Evolutionary conservation across 2,888 invertebrate species (phyloP).

Genomic region (Zeuzera pyrina): DNA sequence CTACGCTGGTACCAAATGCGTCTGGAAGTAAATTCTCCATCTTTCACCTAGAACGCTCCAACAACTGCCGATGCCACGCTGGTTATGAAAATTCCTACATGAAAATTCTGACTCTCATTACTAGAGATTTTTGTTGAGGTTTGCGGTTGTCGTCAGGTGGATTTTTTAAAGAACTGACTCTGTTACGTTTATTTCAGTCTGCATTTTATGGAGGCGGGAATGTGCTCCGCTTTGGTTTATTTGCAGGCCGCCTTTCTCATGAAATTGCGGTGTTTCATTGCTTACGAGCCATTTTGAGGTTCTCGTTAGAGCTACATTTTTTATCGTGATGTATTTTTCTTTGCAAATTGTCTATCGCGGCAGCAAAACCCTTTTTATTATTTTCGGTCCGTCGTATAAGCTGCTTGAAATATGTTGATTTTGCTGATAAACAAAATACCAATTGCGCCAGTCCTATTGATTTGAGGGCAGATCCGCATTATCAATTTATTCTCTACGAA

Average conservation of each 20-base stretch:
- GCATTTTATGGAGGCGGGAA: conserved; percentile 67
- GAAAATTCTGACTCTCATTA: conserved; percentile 62
- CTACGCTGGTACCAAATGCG: conserved; percentile 21
- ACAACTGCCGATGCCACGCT: conserved; percentile 38
- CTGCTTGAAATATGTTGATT: conserved; percentile 8
- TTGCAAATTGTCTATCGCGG: conserved; percentile 43
- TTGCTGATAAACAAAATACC: conserved; percentile 16
- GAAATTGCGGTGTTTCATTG: conserved; percentile 69
- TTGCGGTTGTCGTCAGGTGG: conserved; percentile 57
- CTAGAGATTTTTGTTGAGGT: conserved; percentile 65
- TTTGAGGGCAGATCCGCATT: conserved; percentile 15
- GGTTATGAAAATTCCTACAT: conserved; percentile 69
- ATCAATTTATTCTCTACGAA: conserved; percentile 12
- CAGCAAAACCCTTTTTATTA: conserved; percentile 29
- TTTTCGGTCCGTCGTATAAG: conserved; percentile 20
- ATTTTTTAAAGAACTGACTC: conserved; percentile 63
- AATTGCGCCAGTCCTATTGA: conserved; percentile 14
- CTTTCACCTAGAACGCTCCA: conserved; percentile 52
- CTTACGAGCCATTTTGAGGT: conserved; percentile 63
- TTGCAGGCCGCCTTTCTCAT: conserved; percentile 63
- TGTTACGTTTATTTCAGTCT: conserved; percentile 65
- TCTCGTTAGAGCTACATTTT: conserved; percentile 59
- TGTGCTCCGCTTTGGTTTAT: conserved; percentile 67
- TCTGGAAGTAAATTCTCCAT: conserved; percentile 52
- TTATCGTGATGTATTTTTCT: conserved; percentile 53